Base-by-base conservation (phyloP, 2,797 vertebrate genomes). In the Hirundo rustica region DNA sequence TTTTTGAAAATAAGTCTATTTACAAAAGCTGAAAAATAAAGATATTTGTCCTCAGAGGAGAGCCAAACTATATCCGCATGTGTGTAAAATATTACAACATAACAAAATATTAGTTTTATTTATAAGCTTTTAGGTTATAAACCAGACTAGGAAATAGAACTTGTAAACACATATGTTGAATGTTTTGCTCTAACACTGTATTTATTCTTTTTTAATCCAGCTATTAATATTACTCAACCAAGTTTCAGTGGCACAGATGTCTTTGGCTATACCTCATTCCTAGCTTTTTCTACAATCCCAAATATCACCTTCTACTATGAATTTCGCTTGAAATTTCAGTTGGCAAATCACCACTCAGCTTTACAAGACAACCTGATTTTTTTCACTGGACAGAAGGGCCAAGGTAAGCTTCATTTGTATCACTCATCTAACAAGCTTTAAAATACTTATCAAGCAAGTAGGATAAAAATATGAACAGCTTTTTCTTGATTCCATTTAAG, bases 351-450 rank as follows among this genome's bases (percentile, higher is more conserved):
- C 71, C 91, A 96, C 18, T 98, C 98, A 4, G 98, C 98, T 66
- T 85, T 98, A 92, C 97, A 97, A 98, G 98, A 99, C 94, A 99
- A 99, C 96, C 95, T 99, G 92, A 98, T 99, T 93, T 98, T 99
- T 97, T 99, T 98, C 95, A 98, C 98, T 54, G 98, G 98, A 90
- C 98, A 98, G 91, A 99, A 98, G 90, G 98, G 98, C 92, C 97
- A 97, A 96, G 98, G 99, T 99, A 98, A 98, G 97, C 7, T 95
- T 91, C 87, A 53, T 67, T 78, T 80, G 36, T 62, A 38, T 55
- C 75, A 23, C 3, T 14, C 74, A 30, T 66, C 44, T 92, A 44
- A 15, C 17, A 81, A 17, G 20, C 13, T 78, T 62, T 76, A 19
- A 78, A 45, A 93, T 48, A 66, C 51, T 54, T 27, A 55, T 15